Evolutionary conservation across 2,113 vertebrate genomes (phyloP), one percentile per base, ranked within the genome.

Genomic region (Sula dactylatra): DNA sequence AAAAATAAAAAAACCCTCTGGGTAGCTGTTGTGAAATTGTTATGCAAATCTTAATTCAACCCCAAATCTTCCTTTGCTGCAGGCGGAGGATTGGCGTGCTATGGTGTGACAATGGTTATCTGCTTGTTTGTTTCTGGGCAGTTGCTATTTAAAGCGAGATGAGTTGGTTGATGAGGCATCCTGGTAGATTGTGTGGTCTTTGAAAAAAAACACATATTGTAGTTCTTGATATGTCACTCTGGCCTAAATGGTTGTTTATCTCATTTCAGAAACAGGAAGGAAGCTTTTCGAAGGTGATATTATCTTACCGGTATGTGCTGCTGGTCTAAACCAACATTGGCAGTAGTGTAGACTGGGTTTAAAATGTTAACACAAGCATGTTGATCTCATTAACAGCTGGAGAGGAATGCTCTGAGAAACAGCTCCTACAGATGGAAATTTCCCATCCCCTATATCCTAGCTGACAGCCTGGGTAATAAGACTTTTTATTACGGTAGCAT

Each of bases 281-380:
- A 86, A 98, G 47, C 94, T 99, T 69, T 97, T 98, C 84, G 96
- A 99, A 96, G 98, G 98, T 6, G 99, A 98, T 92, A 98, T 99
- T 74, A 84, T 98, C 38, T 38, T 98, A 36, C 42, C 4, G 14
- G 97, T 97, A 92, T 93, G 97, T 95, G 73, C 20, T 29, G 19
- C 45, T 56, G 17, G 65, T 70, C 72, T 84, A 65, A 86, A 73
- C 44, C 38, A 70, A 14, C 36, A 73, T 84, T 29, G 26, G 29
- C 40, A 61, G 72, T 27, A 34, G 34, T 9, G 27, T 59, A 62
- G 26, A 31, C 6, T 17, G 8, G 45, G 20, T 26, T 69, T 70
- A 4, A 42, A 54, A 31, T 29, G n/a, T 50, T 71, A 84, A 72
- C 25, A 61, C 6, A 16, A 44, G 7, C 32, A 7, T 18, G 7